Evolutionary conservation across 2,113 vertebrate genomes (phyloP), one percentile per base, ranked within the genome.

Genomic region (Odobenus rosmarus): DNA sequence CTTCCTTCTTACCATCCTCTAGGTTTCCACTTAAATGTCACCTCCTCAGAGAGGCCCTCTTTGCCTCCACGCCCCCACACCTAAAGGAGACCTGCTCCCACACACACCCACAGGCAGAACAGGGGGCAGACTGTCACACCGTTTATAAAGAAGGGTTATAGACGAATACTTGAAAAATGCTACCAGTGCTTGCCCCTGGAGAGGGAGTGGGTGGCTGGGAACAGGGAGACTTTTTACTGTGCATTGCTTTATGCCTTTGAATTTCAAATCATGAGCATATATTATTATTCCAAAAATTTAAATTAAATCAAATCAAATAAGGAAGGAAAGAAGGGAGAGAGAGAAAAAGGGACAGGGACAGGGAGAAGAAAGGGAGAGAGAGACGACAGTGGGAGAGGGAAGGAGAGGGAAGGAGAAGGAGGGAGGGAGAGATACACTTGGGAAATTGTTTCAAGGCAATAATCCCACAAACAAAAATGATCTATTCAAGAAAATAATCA

Each of bases 261-360:
- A 39, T 90, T 88, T 91, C 61, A 96, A 93, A 67, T 16, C 51
- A 31, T 36, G 51, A 80, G 23, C 39, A 74, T 57, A 88, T 49
- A 51, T 55, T 80, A 59, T 36, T 86, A 59, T 87, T n/a, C 28
- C 14, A 85, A 90, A 84, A 28, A 12, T 49, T 55, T 93, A 31
- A 94, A 88, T 59, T 79, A 96, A 88, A 53, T 71, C 31, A 97
- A 96, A 82, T 72, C n/a, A 90, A 88, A 81, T 19, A 62, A 81
- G 3, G 19, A 62, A 71, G 69, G 14, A 23, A 64, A 23, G 12
- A 71, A 71, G 51, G n/a, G 14, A 16, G 39, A 46, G 46, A 31
- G 18, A 28, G 23, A 14, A 13, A 26, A 10, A 33, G 46, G 19
- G 19, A 57, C 13, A 49, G 26, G n/a, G 55, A 57, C 74, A 18